These are phyloP conservation scores for Eospalax fontanierii DNA, from an alignment of 2,797 vertebrate species.

Conservation along the genomic window DNA sequence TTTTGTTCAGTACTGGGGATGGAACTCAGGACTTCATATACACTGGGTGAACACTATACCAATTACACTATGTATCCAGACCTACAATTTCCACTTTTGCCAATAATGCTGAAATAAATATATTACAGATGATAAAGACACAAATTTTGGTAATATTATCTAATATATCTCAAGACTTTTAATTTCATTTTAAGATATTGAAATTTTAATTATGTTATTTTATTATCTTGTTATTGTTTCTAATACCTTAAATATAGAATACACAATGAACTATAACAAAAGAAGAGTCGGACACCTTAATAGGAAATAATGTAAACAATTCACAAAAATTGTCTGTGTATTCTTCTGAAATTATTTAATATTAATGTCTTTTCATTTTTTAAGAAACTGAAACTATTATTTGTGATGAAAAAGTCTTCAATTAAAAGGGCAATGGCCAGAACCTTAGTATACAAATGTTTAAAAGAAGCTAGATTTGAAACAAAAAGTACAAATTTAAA, in stretches of 20 bases:
- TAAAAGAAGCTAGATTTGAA: not conserved
- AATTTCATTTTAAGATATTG: not conserved
- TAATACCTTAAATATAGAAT: not conserved
- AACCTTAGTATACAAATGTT: not conserved
- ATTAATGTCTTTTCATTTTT: constrained; percentile 8
- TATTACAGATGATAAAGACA: not conserved
- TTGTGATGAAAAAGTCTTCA: constrained; percentile 21
- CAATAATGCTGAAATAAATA: not conserved
- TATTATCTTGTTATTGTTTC: not conserved
- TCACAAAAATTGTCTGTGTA: not conserved
- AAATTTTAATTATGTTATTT: constrained; percentile 22
- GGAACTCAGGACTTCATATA: not conserved
- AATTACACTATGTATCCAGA: not conserved
- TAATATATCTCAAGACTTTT: not conserved
- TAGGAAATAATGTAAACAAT: not conserved
- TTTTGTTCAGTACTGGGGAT: not conserved
- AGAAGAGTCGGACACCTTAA: not conserved
- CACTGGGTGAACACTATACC: not conserved
- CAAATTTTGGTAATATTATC: not conserved
- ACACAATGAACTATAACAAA: not conserved
- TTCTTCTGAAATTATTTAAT: not conserved
- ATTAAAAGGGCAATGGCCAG: not conserved
- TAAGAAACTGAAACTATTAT: not conserved
- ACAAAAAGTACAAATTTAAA: not conserved
- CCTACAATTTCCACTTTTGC: not conserved